Evolutionary conservation across 1,140 invertebrate species (phyloP), one percentile per base, ranked within the genome.

Genomic region (Eumeta japonica): DNA sequence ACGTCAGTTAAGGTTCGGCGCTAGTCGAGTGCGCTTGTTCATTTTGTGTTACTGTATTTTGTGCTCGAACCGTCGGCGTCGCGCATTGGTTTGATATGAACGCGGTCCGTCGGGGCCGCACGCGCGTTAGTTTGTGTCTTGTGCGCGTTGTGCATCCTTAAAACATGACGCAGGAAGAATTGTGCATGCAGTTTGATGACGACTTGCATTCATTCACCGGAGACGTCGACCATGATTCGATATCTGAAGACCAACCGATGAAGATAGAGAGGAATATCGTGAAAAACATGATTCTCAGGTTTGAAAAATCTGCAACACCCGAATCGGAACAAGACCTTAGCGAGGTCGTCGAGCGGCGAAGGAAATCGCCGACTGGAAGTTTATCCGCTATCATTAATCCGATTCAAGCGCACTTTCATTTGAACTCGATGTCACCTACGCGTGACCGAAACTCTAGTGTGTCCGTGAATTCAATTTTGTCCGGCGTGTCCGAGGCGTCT

Each of bases 391-490:
- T 65, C 29, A 52, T 62, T 31, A 71, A 62, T 50, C 64, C 64
- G 10, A 47, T 70, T 39, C 59, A 68, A 37, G 37, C 48, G 11
- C 62, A 70, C 55, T 62, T 62, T 45, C 59, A 60, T 51, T 46
- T 71, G 14, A 50, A 42, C 14, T 64, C 66, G 41, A 55, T 57
- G 41, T 52, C 49, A 15, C 58, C 44, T 46, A 52, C 57, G 46
- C 65, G 66, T 48, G 62, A 74, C 46, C 62, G 65, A 42, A 60
- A 66, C 50, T 72, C 67, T 28, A 72, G 63, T 47, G 56, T 70
- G 30, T 74, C 70, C 42, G 65, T 72, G 43, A 74, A 72, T 61
- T 74, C 70, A 3, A 61, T 74, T 43, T 48, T 72, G 46, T 74
- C 70, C 9, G 71, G 68, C 41, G 58, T 58, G 27, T 74, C 70